phyloP scores from a whole-genome alignment of 2,797 vertebrate genomes.

The Lagorchestes hirsutus region DNA sequence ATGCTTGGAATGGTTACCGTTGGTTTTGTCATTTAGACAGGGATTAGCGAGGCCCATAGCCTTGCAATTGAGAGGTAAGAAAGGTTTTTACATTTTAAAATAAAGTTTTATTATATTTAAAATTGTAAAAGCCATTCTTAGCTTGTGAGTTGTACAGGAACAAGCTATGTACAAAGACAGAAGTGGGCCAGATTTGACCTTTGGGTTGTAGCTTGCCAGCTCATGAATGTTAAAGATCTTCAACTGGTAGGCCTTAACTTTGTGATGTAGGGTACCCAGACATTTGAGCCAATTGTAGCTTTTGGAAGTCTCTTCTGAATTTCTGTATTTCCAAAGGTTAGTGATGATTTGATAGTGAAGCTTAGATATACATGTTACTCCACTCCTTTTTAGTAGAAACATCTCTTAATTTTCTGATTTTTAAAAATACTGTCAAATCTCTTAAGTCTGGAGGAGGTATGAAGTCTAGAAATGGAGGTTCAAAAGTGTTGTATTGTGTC shows the following conservation, averaged over 20 bases:
- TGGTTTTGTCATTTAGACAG: background rate
- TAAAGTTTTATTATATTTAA: background rate
- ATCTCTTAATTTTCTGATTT: constrained; percentile 39
- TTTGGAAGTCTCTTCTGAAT: constrained; percentile 39
- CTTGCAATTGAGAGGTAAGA: background rate
- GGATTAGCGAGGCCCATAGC: background rate
- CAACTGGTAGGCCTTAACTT: constrained; percentile 6
- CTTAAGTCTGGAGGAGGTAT: constrained; percentile 8
- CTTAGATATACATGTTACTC: constrained; percentile 33
- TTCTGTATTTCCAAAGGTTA: constrained; percentile 44
- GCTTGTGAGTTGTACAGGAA: background rate
- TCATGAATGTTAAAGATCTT: constrained; percentile 13
- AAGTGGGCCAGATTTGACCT: background rate
- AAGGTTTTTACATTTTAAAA: background rate
- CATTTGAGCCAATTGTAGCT: constrained; percentile 48
- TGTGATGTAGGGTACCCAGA: constrained; percentile 33
- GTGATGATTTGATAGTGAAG: constrained; percentile 17
- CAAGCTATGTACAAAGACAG: background rate
- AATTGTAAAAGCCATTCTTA: background rate
- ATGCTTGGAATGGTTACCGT: background rate
- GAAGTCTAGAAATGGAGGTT: background rate
- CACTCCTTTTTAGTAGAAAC: background rate
- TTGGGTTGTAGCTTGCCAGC: background rate
- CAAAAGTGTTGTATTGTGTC: constrained; percentile 8
- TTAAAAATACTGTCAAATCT: background rate